Percentiles rank a stretch among this genome's conserved stretches.
phyloP scores from a whole-genome alignment of 2,797 vertebrate species.

The Ara ararauna region DNA sequence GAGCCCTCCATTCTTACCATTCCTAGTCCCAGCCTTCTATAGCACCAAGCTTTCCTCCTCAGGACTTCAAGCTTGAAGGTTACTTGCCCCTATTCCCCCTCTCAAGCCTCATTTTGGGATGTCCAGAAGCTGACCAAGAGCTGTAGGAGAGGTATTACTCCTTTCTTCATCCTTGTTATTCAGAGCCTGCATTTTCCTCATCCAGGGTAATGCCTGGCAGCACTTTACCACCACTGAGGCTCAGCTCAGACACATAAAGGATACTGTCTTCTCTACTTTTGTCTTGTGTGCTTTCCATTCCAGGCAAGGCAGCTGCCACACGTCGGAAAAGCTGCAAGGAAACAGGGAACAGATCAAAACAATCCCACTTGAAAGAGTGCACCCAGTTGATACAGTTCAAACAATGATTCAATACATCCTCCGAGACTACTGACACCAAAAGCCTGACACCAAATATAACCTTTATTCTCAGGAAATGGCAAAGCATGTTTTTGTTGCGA shows the following conservation, averaged over 20 bases:
- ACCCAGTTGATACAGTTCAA: background rate
- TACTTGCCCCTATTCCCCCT: background rate
- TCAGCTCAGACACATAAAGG: slow-evolving; percentile 78
- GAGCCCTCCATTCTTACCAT: background rate
- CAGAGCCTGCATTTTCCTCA: background rate
- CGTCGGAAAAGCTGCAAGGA: slow-evolving; percentile 93
- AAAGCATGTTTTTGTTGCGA: background rate
- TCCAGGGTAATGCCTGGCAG: background rate
- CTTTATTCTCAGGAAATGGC: background rate
- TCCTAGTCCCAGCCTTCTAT: background rate
- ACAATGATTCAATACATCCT: background rate
- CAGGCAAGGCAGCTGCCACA: slow-evolving; percentile 96
- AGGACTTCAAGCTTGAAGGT: background rate
- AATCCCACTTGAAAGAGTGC: background rate
- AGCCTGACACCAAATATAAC: slow-evolving; percentile 48
- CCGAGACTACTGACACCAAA: background rate
- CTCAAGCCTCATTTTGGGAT: background rate
- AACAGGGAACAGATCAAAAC: slow-evolving; percentile 25
- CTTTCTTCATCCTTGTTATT: background rate
- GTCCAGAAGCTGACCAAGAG: background rate
- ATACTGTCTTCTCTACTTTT: slow-evolving; percentile 99
- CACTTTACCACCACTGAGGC: background rate
- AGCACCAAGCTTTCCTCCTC: background rate
- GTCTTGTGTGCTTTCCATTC: slow-evolving; percentile 98
- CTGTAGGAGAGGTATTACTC: background rate